A percentile compares a stretch with the other conserved stretches of the same genome.
Evolutionary conservation across 2,113 vertebrate species (phyloP).

Genomic region (Empidonax traillii): DNA sequence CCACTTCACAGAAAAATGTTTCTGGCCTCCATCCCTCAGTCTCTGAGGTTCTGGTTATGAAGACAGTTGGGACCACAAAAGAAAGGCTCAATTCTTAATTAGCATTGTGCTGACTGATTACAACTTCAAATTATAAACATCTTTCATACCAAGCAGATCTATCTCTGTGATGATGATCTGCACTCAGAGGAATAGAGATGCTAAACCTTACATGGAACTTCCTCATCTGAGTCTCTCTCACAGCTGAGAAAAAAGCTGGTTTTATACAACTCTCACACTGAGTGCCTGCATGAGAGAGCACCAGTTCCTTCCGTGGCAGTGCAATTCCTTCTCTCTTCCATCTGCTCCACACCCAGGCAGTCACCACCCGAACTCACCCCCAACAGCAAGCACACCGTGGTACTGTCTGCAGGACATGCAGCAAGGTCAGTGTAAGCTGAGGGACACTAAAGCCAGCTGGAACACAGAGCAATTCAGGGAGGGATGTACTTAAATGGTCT

Average conservation of each 20-base stretch:
- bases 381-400: neutral
- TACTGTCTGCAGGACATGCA: neutral
- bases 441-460: neutral
- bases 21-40: neutral
- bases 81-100: neutral
- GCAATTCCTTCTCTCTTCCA: neutral
- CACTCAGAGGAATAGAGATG: neutral
- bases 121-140: neutral
- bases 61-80: neutral
- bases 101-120: neutral
- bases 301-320: rapidly evolving
- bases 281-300: neutral
- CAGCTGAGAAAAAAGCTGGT: neutral
- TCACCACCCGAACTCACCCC: neutral
- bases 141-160: neutral
- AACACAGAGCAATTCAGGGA: neutral
- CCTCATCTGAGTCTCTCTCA: neutral
- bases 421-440: neutral
- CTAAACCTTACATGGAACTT: neutral
- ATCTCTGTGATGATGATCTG: neutral
- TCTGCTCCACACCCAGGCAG: neutral
- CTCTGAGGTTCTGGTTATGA: neutral
- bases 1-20: neutral
- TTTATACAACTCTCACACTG: neutral
- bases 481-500: neutral